A percentile compares a stretch with the other conserved stretches of the same genome.
Evolutionary conservation across 1,140 invertebrate species (phyloP).

Genomic region (Bombus waltoni): DNA sequence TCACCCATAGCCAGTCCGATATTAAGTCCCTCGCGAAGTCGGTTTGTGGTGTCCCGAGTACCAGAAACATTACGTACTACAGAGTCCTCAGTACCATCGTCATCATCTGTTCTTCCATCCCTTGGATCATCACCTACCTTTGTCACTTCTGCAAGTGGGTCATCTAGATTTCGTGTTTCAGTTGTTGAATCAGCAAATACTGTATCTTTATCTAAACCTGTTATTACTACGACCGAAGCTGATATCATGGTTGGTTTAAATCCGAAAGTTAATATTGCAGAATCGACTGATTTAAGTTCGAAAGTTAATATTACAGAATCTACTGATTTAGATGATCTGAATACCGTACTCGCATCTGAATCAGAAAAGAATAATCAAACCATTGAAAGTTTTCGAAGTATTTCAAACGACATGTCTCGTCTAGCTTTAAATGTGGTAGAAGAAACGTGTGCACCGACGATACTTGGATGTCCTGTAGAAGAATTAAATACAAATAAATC

Average conservation of each 20-base stretch:
- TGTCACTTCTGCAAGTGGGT: conserved; percentile 63
- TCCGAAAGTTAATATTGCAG: conserved; percentile 45
- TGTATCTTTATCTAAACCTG: conserved; percentile 46
- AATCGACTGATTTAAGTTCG: conserved; percentile 60
- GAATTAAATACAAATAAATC: conserved; percentile 8
- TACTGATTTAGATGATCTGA: conserved; percentile 61
- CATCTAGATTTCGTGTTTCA: conserved; percentile 73
- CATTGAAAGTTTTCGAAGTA: neutral
- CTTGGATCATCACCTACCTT: conserved; percentile 64
- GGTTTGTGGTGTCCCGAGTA: conserved; percentile 85
- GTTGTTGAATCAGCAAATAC: conserved; percentile 63
- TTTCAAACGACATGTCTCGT: conserved; percentile 19
- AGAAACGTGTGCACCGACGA: neutral
- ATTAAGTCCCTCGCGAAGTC: conserved; percentile 83
- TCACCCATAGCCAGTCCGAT: conserved; percentile 87
- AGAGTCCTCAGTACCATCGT: conserved; percentile 72
- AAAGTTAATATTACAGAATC: conserved; percentile 51
- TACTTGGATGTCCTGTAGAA: neutral
- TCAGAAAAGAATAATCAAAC: conserved; percentile 18
- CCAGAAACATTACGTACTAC: conserved; percentile 79
- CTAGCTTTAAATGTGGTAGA: neutral
- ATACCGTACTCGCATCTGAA: conserved; percentile 53
- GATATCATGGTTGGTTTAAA: conserved; percentile 65
- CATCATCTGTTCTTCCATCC: conserved; percentile 67
- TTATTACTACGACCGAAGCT: conserved; percentile 56